Evolutionary conservation across 1,140 invertebrate species (phyloP), one percentile per base, ranked within the genome.

Genomic region (Calycopis cecrops): DNA sequence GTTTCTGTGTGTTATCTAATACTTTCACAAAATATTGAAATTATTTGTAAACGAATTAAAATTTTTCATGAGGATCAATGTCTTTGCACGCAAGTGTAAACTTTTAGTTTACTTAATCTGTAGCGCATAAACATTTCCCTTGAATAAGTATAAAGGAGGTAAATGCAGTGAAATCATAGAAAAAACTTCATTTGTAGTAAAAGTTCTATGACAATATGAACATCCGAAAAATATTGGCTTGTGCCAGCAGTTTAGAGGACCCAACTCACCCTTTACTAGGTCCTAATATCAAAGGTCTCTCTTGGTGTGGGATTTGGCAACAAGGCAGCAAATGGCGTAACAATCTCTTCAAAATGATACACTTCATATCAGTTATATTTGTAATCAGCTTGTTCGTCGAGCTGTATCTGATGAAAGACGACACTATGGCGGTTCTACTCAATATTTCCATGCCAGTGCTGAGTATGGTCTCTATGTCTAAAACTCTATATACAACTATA

Each of bases 371-470:
- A 1, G 4, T 73, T n/a, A 10, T 77, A 9, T 79, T 82, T 42
- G 67, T 79, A n/a, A 8, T 67, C 7, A 72, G 52, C 37, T 52
- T 76, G 60, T 63, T 73, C n/a, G 16, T 69, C 6, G 74, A 77
- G 33, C 57, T 81, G 14, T 77, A 73, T 14, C 28, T 55, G 10
- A 63, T 62, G 35, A 69, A 65, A 54, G 35, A 74, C 10, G 67
- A 82, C 57, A 48, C 69, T 3, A 71, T 69, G 52, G 67, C 71
- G 62, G 63, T 69, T 16, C 58, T 79, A 1, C 59, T 73, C 16
- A 82, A 79, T 21, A 55, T 75, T 16, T 75, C 76, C 2, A 38
- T 82, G 9, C 69, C 67, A 6, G 59, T 58, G 9, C 48, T 79
- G 10, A 71, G 71, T 47, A 18, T 73, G 1, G 67, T 78, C 9